Percentiles rank a stretch among this genome's conserved stretches.
These are phyloP conservation scores for Pteruthius melanotis DNA, from an alignment of 2,113 vertebrate genomes.

Conservation along the genomic window DNA sequence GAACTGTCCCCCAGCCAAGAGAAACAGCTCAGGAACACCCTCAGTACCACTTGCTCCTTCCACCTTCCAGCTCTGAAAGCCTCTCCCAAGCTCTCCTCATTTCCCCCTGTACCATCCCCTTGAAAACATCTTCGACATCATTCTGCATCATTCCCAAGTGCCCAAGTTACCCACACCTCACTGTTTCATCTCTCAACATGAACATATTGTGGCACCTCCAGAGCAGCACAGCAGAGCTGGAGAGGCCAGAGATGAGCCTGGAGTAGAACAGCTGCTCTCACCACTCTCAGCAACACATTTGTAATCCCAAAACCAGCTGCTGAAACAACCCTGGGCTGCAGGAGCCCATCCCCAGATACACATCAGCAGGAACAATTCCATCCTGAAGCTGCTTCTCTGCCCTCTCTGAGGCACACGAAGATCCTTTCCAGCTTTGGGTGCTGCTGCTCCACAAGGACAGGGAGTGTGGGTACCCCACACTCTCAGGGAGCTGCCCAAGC, in stretches of 20 bases:
- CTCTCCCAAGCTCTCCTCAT: neutral
- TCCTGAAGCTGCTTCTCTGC: neutral
- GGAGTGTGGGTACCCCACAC: neutral
- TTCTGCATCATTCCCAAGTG: neutral
- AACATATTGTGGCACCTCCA: neutral
- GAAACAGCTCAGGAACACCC: neutral
- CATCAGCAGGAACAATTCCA: neutral
- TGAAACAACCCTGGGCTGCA: neutral
- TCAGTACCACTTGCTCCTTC: neutral
- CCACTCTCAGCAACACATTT: neutral
- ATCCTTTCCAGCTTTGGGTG: neutral
- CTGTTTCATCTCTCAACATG: neutral
- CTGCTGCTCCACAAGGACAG: accelerated
- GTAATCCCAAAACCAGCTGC: neutral
- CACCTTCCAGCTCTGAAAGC: neutral
- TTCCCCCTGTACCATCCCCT: neutral
- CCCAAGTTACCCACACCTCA: neutral
- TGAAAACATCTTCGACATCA: neutral
- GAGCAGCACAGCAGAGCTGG: neutral
- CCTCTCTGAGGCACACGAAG: accelerated
- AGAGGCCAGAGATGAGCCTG: neutral
- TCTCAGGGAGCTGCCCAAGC: neutral
- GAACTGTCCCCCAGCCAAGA: neutral
- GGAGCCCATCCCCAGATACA: neutral
- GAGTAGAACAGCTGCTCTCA: neutral